A percentile compares a stretch with the other conserved stretches of the same genome.
Conservation (phyloP, 2,113 vertebrate genomes). For the Cynopterus brachyotis region DNA sequence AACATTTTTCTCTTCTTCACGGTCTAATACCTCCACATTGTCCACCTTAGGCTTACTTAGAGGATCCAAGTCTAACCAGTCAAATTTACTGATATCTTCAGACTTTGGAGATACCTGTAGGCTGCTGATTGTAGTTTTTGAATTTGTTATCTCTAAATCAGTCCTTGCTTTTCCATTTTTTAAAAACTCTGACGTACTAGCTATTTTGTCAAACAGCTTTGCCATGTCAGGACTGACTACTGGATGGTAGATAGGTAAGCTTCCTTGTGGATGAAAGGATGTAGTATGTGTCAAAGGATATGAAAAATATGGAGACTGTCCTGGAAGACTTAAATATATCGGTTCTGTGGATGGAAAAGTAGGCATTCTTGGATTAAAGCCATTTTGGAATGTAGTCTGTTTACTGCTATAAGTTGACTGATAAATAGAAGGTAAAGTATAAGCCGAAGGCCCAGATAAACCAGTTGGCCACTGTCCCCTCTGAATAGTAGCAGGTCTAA, state of each 20-base stretch:
- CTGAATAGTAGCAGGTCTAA: slow-evolving; percentile 82
- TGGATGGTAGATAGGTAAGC: slow-evolving; percentile 82
- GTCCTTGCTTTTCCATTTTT: slow-evolving; percentile 91
- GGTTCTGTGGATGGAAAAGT: slow-evolving; percentile 84
- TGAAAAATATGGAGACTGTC: slow-evolving; percentile 87
- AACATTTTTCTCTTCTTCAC: slow-evolving; percentile 63
- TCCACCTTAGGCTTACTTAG: slow-evolving; percentile 92
- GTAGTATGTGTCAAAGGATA: slow-evolving; percentile 87
- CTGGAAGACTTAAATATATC: slow-evolving; percentile 86
- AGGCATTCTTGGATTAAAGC: slow-evolving; percentile 87
- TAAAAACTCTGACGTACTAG: slow-evolving; percentile 96
- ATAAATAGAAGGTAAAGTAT: slow-evolving; percentile 86
- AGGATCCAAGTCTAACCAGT: slow-evolving; percentile 98
- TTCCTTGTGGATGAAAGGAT: slow-evolving; percentile 85
- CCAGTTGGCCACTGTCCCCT: slow-evolving; percentile 89
- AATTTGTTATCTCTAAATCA: slow-evolving; percentile 84
- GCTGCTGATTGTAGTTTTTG: slow-evolving; percentile 82
- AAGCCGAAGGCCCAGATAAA: slow-evolving; percentile 84
- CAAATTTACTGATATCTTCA: slow-evolving; percentile 88
- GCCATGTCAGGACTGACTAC: slow-evolving; percentile 93
- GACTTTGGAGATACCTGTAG: slow-evolving; percentile 82
- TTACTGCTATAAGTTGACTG: slow-evolving; percentile 88
- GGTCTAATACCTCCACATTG: slow-evolving; percentile 79
- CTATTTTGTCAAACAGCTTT: slow-evolving; percentile 96
- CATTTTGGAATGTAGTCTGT: slow-evolving; percentile 91